These are phyloP conservation scores for Resseliella maxima DNA, from an alignment of 2,888 invertebrate genomes.

Conservation along the genomic window DNA sequence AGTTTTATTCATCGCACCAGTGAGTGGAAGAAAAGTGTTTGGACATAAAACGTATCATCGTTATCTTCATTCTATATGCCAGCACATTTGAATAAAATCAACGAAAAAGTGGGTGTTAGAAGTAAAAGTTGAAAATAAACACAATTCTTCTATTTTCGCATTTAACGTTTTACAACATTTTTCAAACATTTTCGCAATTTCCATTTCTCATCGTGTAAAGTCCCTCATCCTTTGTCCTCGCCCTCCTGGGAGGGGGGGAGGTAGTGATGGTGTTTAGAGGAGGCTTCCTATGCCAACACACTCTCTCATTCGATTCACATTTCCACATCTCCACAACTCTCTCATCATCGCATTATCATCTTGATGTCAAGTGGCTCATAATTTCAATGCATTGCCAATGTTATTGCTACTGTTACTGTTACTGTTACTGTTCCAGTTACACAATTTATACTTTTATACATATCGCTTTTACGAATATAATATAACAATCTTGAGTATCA, in stretches of 20 bases:
- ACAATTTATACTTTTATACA: background rate
- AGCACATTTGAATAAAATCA: conserved; percentile 9
- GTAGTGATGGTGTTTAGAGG: no score
- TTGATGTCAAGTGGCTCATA: background rate
- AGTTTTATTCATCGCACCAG: background rate
- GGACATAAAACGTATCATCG: conserved; percentile 37
- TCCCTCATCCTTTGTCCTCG: background rate
- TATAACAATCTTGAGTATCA: background rate
- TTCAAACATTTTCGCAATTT: conserved; percentile 16
- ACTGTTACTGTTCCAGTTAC: background rate
- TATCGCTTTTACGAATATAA: background rate
- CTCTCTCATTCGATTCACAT: background rate
- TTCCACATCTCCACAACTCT: background rate
- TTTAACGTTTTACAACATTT: background rate
- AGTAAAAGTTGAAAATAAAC: conserved; percentile 45
- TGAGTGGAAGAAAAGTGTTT: conserved; percentile 37
- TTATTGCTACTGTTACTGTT: background rate
- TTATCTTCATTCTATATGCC: conserved; percentile 48
- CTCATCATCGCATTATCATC: background rate
- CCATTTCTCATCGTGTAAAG: background rate
- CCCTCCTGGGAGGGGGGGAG: no score
- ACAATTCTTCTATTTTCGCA: conserved; percentile 49
- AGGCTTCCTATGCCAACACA: no score
- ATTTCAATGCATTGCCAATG: background rate
- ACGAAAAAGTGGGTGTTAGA: conserved; percentile 7